phyloP scores from a whole-genome alignment of 2,888 invertebrate species.

The Melanargia galathea region DNA sequence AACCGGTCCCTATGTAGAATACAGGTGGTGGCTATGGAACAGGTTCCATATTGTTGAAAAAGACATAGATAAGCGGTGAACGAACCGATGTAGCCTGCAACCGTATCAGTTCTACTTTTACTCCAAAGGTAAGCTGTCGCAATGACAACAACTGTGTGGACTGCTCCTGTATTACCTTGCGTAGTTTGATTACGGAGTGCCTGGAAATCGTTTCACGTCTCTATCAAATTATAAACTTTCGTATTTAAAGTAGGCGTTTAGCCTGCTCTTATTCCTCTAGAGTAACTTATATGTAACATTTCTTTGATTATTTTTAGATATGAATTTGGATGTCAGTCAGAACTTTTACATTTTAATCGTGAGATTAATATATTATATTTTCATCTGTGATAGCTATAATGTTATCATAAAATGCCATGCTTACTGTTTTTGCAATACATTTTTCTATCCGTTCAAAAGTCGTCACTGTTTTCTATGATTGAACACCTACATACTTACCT shows the following conservation, averaged over 20 bases:
- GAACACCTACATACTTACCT: too few species aligned
- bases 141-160: constrained; percentile 21
- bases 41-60: constrained; percentile 66
- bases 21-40: constrained; percentile 70
- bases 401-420: too few species aligned
- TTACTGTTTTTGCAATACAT: too few species aligned
- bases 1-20: constrained; percentile 61
- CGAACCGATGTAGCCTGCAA: constrained; percentile 45
- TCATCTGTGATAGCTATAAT: too few species aligned
- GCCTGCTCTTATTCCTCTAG: neutral
- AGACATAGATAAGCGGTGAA: constrained; percentile 48
- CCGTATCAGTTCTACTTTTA: constrained; percentile 33
- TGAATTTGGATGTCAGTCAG: neutral
- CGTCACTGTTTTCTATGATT: too few species aligned
- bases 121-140: constrained; percentile 25
- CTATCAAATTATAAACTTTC: neutral
- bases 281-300: neutral
- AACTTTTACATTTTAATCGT: neutral
- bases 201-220: neutral
- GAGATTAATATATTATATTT: too few species aligned
- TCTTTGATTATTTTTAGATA: neutral
- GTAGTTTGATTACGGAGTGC: neutral
- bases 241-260: neutral
- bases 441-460: too few species aligned
- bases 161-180: constrained; percentile 10